Evolutionary conservation across 1,140 invertebrate genomes (phyloP), one percentile per base, ranked within the genome.

Genomic region (Grapholita molesta): DNA sequence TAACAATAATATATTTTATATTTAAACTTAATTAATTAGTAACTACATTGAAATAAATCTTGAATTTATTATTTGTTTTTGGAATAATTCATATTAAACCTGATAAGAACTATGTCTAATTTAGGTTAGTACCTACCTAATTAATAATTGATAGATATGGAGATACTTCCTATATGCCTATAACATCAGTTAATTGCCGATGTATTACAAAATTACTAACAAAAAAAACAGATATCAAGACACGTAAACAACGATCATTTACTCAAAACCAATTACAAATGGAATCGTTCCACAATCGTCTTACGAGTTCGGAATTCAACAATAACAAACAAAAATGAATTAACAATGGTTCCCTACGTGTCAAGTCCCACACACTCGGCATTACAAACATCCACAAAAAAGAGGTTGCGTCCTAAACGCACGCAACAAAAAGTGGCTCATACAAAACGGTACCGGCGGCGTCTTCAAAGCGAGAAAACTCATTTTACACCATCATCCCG

Each of bases 341-440:
- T 79, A 84, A 90, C 86, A 88, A 90, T 88, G 76, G 83, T 85
- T 83, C 84, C 86, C 77, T 85, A 86, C 86, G 84, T 89, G 88
- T 90, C 88, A 88, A 83, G 86, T 90, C 85, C 85, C 83, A 84
- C 86, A 88, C 87, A 86, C 82, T 88, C 80, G 86, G 81, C 79
- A 88, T 89, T 88, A 90, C 83, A 90, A 88, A 88, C 82, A 90
- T 78, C 65, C 32, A 86, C 79, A 90, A 89, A 88, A 89, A 90
- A 88, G 71, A 77, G 79, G 78, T 79, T 76, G 81, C 79, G 80
- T 86, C 87, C 84, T 88, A 88, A 88, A 88, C 83, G 86, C 75
- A 71, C 38, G 65, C 52, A 69, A 88, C 79, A 88, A 90, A 88
- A 89, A 88, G 70, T 75, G 69, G 70, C 76, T 77, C 71, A 72